phyloP scores from a whole-genome alignment of 2,113 vertebrate species.

The Paedocypris sp. region DNA sequence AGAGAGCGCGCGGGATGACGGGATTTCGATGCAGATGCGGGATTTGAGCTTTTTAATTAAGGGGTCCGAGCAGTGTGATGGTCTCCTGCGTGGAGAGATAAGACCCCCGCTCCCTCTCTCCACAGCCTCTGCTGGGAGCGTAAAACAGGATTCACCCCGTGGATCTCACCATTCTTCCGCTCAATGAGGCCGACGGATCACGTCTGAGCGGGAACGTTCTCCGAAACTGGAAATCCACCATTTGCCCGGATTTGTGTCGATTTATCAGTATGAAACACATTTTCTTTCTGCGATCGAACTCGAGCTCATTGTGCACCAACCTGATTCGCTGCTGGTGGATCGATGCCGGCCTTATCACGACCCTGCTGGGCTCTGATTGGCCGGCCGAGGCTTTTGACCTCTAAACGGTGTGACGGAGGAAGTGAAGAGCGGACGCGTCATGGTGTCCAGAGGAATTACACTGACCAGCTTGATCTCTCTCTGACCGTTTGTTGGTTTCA shows the following conservation, averaged over 20 bases:
- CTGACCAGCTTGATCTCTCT: no score
- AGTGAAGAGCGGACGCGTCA: background rate
- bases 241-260: no score
- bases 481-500: no score
- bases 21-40: no score
- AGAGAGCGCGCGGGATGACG: no score
- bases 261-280: background rate
- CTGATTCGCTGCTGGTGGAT: slow-evolving; percentile 8
- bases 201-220: slow-evolving; percentile 20
- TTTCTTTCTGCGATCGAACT: background rate
- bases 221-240: no score
- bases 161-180: slow-evolving; percentile 30
- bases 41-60: no score
- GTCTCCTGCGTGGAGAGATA: slow-evolving; percentile 30
- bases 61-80: no score
- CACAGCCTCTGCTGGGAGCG: slow-evolving; percentile 26
- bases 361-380: slow-evolving; percentile 9
- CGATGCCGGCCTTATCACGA: slow-evolving; percentile 21
- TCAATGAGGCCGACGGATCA: slow-evolving; percentile 31
- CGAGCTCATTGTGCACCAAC: slow-evolving; percentile 10
- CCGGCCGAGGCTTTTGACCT: slow-evolving; percentile 16
- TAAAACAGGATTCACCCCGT: slow-evolving; percentile 39
- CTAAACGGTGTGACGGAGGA: slow-evolving; percentile 15
- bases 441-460: no score
- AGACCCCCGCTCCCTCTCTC: slow-evolving; percentile 19